Evolutionary conservation across 92 coral and sea anemone genomes (phyloP).

Genomic region (Porites divaricata): DNA sequence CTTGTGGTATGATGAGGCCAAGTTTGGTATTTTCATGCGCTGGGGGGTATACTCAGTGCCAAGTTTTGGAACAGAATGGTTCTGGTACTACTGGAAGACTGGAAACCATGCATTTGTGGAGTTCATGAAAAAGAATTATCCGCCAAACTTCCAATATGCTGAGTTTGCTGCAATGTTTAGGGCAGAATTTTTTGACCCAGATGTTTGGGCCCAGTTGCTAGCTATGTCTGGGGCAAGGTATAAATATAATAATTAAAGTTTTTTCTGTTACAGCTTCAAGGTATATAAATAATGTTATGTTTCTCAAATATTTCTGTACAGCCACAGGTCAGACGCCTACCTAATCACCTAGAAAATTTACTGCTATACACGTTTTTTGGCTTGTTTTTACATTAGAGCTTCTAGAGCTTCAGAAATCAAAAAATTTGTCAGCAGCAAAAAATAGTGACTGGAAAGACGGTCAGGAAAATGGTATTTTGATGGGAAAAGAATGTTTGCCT

Average conservation of each 20-base stretch:
- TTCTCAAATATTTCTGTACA: too few relatives aligned
- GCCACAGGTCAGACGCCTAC: too few relatives aligned
- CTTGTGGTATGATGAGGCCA: constrained; percentile 88
- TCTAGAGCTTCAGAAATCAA: too few relatives aligned
- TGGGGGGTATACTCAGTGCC: constrained; percentile 93
- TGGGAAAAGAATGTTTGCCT: too few relatives aligned
- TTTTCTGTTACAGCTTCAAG: too few relatives aligned
- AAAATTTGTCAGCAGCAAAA: too few relatives aligned
- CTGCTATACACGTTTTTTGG: too few relatives aligned
- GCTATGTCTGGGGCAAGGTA: constrained; percentile 88
- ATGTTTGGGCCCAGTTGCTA: constrained; percentile 78
- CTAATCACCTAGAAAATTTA: too few relatives aligned
- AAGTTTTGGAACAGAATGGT: constrained; percentile 88
- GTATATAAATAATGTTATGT: too few relatives aligned
- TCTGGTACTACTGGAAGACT: constrained; percentile 75
- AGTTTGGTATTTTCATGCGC: constrained; percentile 81
- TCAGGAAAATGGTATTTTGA: too few relatives aligned
- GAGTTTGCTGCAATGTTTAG: constrained; percentile 90
- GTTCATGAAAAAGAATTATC: constrained; percentile 85
- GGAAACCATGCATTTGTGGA: constrained; percentile 64
- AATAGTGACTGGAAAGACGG: too few relatives aligned
- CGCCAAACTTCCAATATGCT: constrained; percentile 70
- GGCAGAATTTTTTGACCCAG: constrained; percentile 80
- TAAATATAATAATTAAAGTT: background rate
- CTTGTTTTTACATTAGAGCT: too few relatives aligned